Conservation (phyloP, 2,888 invertebrate genomes). For the Drosophila rellima region DNA sequence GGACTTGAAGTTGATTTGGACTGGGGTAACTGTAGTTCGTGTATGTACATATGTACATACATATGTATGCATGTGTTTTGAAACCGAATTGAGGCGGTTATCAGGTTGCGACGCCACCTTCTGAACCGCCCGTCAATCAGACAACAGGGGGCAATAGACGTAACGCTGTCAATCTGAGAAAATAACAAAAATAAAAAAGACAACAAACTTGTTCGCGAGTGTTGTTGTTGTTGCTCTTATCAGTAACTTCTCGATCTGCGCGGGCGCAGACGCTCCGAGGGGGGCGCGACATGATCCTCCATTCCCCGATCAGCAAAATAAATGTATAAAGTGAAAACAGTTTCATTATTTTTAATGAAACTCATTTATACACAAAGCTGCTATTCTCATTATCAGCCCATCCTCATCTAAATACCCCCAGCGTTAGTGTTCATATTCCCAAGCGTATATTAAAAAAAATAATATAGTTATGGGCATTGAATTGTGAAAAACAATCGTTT, state of each 20-base stretch:
- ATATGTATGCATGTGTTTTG: too few species aligned
- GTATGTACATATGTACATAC: too few species aligned
- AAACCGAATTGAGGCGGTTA: slow-evolving; percentile 70
- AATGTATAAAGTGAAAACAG: slow-evolving; percentile 26
- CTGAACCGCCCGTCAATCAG: slow-evolving; percentile 53
- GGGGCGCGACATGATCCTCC: slow-evolving; percentile 6
- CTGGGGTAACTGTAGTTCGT: slow-evolving; percentile 5
- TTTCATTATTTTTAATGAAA: slow-evolving; percentile 46
- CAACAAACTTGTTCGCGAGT: neutral
- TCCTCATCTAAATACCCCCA: slow-evolving; percentile 33
- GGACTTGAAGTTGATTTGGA: slow-evolving; percentile 4
- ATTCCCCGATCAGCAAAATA: slow-evolving; percentile 25
- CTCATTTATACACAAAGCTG: slow-evolving; percentile 33
- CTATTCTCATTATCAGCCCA: slow-evolving; percentile 42
- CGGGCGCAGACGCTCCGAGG: slow-evolving; percentile 10
- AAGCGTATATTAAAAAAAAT: slow-evolving; percentile 5
- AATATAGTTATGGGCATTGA: slow-evolving; percentile 15
- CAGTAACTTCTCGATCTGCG: slow-evolving; percentile 23
- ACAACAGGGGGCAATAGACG: slow-evolving; percentile 10
- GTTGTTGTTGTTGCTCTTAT: slow-evolving; percentile 4
- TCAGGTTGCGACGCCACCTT: slow-evolving; percentile 54
- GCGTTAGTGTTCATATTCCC: slow-evolving; percentile 23
- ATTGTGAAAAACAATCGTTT: slow-evolving; percentile 16
- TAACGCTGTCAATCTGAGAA: slow-evolving; percentile 19
- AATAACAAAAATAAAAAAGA: neutral